These are phyloP conservation scores for Galagoides demidoff DNA, from an alignment of 2,797 vertebrate genomes.

Conservation along the genomic window DNA sequence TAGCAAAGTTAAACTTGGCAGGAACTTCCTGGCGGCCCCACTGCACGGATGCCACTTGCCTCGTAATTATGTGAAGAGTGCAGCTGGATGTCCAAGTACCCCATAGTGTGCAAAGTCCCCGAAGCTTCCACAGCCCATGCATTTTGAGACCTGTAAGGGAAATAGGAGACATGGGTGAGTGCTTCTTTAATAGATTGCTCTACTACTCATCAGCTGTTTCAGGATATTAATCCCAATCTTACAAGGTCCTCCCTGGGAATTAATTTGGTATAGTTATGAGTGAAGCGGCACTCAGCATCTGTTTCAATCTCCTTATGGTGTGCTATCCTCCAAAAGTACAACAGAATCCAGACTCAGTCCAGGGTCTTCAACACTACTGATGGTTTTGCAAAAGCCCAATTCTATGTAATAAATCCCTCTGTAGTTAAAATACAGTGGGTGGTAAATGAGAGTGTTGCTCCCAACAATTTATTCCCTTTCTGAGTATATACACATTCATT, in stretches of 20 bases:
- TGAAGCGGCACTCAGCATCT: background rate
- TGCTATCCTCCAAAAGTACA: background rate
- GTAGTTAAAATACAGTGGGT: background rate
- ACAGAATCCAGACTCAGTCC: background rate
- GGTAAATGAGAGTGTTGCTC: background rate
- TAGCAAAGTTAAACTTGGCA: constrained; percentile 89
- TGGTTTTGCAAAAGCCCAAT: background rate
- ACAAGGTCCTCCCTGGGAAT: background rate
- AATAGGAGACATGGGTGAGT: background rate
- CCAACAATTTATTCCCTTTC: background rate
- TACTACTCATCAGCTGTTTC: background rate
- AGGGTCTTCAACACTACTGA: background rate
- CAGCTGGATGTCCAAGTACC: background rate
- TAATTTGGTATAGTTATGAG: background rate
- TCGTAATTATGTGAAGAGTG: background rate
- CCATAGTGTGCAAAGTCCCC: constrained; percentile 51
- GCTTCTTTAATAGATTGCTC: background rate
- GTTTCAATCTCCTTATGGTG: background rate
- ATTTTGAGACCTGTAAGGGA: constrained; percentile 72
- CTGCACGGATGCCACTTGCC: constrained; percentile 82
- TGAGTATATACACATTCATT: background rate
- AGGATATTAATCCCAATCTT: background rate
- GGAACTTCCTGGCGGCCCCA: constrained; percentile 83
- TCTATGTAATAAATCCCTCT: background rate
- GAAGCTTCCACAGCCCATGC: constrained; percentile 70